Percentiles rank a stretch among this genome's conserved stretches.
phyloP scores from a whole-genome alignment of 2,888 invertebrate genomes.

The Kuschelorhynchus macadamiae region DNA sequence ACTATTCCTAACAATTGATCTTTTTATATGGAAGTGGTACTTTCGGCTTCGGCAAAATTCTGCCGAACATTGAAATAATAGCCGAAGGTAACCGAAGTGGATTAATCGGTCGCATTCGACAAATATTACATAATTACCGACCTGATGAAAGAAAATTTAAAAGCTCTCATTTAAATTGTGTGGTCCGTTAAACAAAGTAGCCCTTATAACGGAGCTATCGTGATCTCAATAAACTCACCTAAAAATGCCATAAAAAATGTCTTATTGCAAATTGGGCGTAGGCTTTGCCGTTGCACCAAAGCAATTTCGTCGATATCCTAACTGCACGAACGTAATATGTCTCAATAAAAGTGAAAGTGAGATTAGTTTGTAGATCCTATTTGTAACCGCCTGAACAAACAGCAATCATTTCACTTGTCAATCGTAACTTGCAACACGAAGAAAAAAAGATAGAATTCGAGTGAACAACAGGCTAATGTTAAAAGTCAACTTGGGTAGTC shows the following conservation, averaged over 20 bases:
- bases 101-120: no score
- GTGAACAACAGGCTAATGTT: conserved; percentile 21
- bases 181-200: no score
- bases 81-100: no score
- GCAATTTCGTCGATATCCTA: conserved; percentile 27
- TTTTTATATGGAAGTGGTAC: no score
- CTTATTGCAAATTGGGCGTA: conserved; percentile 28
- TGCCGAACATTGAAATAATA: no score
- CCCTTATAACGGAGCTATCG: no score
- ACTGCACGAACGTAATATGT: conserved; percentile 35
- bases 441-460: conserved; percentile 18
- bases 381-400: conserved; percentile 35
- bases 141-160: no score
- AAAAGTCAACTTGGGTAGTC: conserved; percentile 40
- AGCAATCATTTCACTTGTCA: conserved; percentile 39
- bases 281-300: conserved; percentile 18
- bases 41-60: no score
- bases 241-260: not conserved
- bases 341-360: conserved; percentile 43
- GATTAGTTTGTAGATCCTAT: conserved; percentile 34
- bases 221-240: not conserved
- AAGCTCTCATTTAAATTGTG: no score
- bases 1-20: no score
- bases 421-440: conserved; percentile 23
- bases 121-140: no score